A percentile compares a stretch with the other conserved stretches of the same genome.
These are phyloP conservation scores for Centropyge bicolor DNA, from an alignment of 2,797 vertebrate species.

Conservation along the genomic window DNA sequence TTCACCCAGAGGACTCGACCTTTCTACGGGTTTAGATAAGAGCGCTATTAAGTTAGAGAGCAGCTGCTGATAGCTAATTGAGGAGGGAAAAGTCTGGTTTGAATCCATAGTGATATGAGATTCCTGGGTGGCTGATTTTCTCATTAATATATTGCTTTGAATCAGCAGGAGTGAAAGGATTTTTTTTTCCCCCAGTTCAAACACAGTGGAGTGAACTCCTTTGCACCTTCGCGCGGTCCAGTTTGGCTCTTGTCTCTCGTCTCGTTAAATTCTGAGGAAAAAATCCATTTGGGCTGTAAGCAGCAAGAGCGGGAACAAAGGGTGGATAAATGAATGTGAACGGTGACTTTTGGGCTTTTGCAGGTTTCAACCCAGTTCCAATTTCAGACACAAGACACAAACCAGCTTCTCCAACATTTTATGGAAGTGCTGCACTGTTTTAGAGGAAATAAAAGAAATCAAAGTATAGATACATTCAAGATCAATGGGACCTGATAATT, in stretches of 20 bases:
- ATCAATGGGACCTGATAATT: neutral
- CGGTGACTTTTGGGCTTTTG: neutral
- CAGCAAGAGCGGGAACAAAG: neutral
- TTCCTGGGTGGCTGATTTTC: slow-evolving; percentile 26
- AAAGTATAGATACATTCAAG: neutral
- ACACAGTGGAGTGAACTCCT: slow-evolving; percentile 3
- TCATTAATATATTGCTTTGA: slow-evolving; percentile 53
- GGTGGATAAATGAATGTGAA: neutral
- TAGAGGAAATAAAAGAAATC: neutral
- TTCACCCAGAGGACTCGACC: slow-evolving; percentile 67
- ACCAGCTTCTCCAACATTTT: neutral
- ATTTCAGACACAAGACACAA: neutral
- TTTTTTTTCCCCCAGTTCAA: slow-evolving; percentile 6
- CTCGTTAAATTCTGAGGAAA: neutral
- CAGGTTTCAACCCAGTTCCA: neutral
- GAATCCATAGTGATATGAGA: slow-evolving; percentile 32
- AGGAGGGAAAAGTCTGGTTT: slow-evolving; percentile 52
- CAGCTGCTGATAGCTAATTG: slow-evolving; percentile 69
- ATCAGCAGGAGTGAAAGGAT: slow-evolving; percentile 5
- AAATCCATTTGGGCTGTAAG: neutral
- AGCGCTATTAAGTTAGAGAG: slow-evolving; percentile 64
- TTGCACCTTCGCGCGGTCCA: neutral
- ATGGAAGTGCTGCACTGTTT: neutral
- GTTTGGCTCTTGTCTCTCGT: neutral
- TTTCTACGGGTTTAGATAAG: slow-evolving; percentile 71